These are phyloP conservation scores for Psettodes erumei DNA, from an alignment of 2,113 vertebrate species.

Conservation along the genomic window DNA sequence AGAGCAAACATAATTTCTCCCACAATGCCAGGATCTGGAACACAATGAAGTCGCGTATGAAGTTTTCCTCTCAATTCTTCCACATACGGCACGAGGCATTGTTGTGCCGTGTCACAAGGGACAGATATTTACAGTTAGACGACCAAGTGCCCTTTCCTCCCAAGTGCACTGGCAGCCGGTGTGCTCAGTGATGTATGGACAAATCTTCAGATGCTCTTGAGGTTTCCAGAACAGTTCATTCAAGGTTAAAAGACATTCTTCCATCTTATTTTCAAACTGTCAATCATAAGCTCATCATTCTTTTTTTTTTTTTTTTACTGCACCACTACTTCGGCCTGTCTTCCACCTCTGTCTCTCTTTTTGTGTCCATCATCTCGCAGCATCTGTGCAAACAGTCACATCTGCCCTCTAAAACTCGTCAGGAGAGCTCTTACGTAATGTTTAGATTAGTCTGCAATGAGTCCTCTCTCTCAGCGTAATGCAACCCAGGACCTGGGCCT, in stretches of 20 bases:
- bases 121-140: conserved; percentile 66
- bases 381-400: conserved; percentile 78
- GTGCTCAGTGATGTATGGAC: background rate
- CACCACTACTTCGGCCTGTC: conserved; percentile 7
- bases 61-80: conserved; percentile 77
- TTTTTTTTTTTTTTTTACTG: background rate
- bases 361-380: conserved; percentile 37
- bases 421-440: conserved; percentile 74
- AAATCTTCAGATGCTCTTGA: conserved; percentile 8
- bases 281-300: background rate
- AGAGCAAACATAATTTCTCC: conserved; percentile 68
- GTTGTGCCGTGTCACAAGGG: conserved; percentile 70
- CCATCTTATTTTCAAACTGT: background rate
- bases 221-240: background rate
- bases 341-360: conserved; percentile 25
- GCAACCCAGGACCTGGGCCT: conserved; percentile 60
- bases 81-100: conserved; percentile 64
- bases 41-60: conserved; percentile 77
- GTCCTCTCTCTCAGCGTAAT: conserved; percentile 60
- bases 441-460: conserved; percentile 68
- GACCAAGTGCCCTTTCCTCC: conserved; percentile 64
- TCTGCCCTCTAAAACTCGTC: conserved; percentile 66
- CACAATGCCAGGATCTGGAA: conserved; percentile 79
- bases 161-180: conserved; percentile 33
- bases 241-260: background rate